phyloP scores from a whole-genome alignment of 2,113 vertebrate species.

The Cavia aperea region DNA sequence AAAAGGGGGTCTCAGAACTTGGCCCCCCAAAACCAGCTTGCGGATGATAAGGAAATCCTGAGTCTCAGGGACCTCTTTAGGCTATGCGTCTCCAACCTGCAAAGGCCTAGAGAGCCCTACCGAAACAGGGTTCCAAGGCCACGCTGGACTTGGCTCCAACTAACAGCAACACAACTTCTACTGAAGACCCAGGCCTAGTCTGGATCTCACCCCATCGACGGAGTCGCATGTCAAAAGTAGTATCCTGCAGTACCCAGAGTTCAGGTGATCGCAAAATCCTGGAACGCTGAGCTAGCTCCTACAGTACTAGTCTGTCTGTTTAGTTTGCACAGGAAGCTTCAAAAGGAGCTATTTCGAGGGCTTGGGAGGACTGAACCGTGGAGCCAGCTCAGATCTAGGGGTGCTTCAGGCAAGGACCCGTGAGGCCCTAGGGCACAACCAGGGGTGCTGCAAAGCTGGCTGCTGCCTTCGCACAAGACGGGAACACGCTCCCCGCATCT shows the following conservation, averaged over 20 bases:
- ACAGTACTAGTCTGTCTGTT: not conserved
- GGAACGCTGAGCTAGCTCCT: rapidly evolving
- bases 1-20: not conserved
- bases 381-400: rapidly evolving
- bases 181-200: not conserved
- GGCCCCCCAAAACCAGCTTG: not conserved
- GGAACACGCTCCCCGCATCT: not conserved
- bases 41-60: not conserved
- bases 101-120: not conserved
- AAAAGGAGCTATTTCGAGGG: not conserved
- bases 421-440: not conserved
- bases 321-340: not conserved
- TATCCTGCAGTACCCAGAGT: not conserved
- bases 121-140: not conserved
- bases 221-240: rapidly evolving
- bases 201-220: not conserved
- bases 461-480: not conserved
- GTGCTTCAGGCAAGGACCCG: not conserved
- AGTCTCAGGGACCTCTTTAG: not conserved
- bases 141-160: not conserved
- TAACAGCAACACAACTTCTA: not conserved
- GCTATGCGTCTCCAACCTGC: not conserved
- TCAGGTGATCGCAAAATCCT: too few species aligned
- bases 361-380: rapidly evolving
- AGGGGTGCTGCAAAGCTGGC: not conserved